phyloP scores from a whole-genome alignment of 2,888 invertebrate genomes.

The Troilus luridus region DNA sequence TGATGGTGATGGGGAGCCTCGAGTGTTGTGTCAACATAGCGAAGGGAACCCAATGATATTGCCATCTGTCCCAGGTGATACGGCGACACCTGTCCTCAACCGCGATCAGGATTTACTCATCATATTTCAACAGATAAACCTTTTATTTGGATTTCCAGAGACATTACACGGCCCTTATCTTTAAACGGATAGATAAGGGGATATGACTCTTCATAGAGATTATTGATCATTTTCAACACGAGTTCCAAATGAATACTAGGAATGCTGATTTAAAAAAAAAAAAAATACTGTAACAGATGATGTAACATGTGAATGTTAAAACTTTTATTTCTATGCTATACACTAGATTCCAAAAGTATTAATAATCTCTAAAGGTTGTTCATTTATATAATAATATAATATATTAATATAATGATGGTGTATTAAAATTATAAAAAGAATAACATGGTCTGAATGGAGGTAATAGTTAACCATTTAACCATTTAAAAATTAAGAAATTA shows the following conservation, averaged over 20 bases:
- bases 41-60: slow-evolving; percentile 15
- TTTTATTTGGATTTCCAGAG: slow-evolving; percentile 45
- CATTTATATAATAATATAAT: too few relatives aligned
- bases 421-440: too few relatives aligned
- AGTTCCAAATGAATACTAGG: neutral
- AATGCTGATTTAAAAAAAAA: neutral
- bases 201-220: slow-evolving; percentile 10
- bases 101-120: slow-evolving; percentile 2
- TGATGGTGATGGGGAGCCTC: slow-evolving; percentile 1
- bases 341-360: neutral
- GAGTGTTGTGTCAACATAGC: slow-evolving; percentile 41
- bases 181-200: slow-evolving; percentile 4
- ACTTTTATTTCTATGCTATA: neutral
- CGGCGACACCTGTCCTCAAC: slow-evolving; percentile 34
- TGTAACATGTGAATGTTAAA: neutral
- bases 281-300: neutral
- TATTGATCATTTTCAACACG: slow-evolving; percentile 2
- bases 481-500: too few relatives aligned
- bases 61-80: slow-evolving; percentile 49
- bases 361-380: neutral
- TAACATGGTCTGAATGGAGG: too few relatives aligned
- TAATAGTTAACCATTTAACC: too few relatives aligned
- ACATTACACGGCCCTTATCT: slow-evolving; percentile 36
- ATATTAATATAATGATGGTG: too few relatives aligned
- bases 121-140: slow-evolving; percentile 49